A percentile compares a stretch with the other conserved stretches of the same genome.
Conservation (phyloP, 2,888 invertebrate species). For the Agrochola circellaris region DNA sequence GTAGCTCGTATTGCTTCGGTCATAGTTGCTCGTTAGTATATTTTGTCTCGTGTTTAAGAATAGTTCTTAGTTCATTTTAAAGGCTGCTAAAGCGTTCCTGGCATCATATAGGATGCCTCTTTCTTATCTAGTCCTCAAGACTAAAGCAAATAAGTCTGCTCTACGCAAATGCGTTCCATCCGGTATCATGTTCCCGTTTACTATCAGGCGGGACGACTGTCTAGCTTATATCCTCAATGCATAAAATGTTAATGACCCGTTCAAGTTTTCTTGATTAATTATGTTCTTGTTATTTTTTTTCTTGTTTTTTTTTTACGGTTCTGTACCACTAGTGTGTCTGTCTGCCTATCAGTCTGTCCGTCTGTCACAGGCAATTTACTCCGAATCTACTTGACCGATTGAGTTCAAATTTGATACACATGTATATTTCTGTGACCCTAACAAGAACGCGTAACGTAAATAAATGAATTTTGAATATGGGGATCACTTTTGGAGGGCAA, state of each 20-base stretch:
- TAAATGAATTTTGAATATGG: too few relatives aligned
- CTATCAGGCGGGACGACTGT: slow-evolving; percentile 19
- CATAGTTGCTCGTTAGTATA: neutral
- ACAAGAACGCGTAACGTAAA: too few relatives aligned
- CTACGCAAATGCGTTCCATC: slow-evolving; percentile 22
- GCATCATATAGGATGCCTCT: neutral
- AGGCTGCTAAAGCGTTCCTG: neutral
- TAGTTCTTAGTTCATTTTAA: neutral
- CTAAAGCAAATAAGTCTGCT: slow-evolving; percentile 27
- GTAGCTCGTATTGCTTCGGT: neutral
- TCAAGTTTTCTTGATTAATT: neutral
- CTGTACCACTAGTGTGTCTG: too few relatives aligned
- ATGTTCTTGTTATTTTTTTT: neutral
- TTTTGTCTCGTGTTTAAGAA: neutral
- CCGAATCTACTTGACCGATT: too few relatives aligned
- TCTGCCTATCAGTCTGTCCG: too few relatives aligned
- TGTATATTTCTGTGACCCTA: too few relatives aligned
- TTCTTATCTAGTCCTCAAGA: neutral
- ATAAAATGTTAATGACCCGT: neutral
- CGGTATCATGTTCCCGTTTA: slow-evolving; percentile 32
- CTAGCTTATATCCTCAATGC: neutral
- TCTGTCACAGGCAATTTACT: too few relatives aligned
- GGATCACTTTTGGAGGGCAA: too few relatives aligned
- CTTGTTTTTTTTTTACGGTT: too few relatives aligned
- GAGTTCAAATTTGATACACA: too few relatives aligned